Evolutionary conservation across 2,113 vertebrate genomes (phyloP), one percentile per base, ranked within the genome.

Genomic region (Petromus typicus): DNA sequence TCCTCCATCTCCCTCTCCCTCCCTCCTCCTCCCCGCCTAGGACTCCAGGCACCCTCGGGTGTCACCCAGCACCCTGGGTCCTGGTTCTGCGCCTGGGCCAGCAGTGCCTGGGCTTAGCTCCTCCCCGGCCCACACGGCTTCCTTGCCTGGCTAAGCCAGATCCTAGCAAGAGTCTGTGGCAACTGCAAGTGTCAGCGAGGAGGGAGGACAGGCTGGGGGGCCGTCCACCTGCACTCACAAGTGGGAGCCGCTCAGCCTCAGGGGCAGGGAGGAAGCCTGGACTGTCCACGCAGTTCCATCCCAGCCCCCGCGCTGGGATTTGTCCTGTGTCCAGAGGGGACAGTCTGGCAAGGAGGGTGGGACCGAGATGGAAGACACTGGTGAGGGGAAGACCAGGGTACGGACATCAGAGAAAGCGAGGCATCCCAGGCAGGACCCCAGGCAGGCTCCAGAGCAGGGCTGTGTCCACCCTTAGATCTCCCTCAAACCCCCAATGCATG

Each of bases 341-440:
- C 25, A 9, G 7, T 34, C 66, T 57, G 4, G 61, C 14, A 0
- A 0, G 7, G 75, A 86, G 22, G 16, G 45, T 7, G n/a, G 37
- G 30, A 7, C 20, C 7, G 48, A 57, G 87, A 34, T n/a, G 1
- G n/a, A 79, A 17, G 2, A 0, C 0, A 0, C 0, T 7, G 34
- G 22, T 5, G 0, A 23, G 5, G 54, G 81, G 22, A 10, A 13
- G 30, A 66, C 43, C 5, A 13, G 51, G 54, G 2, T 22, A 86
- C 5, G 16, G 78, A n/a, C 2, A 37, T n/a, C 25, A 17, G 27
- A 40, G 5, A 17, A n/a, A 43, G 56, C 6, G 1, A 18, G 32
- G 7, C 37, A 23, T 40, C 82, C 61, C 51, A 20, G 63, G 66
- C 59, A 30, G 0, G 48, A 10, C 73, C 80, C 34, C 25, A 1